phyloP scores from a whole-genome alignment of 2,113 vertebrate species.

The Tragelaphus strepsiceros region DNA sequence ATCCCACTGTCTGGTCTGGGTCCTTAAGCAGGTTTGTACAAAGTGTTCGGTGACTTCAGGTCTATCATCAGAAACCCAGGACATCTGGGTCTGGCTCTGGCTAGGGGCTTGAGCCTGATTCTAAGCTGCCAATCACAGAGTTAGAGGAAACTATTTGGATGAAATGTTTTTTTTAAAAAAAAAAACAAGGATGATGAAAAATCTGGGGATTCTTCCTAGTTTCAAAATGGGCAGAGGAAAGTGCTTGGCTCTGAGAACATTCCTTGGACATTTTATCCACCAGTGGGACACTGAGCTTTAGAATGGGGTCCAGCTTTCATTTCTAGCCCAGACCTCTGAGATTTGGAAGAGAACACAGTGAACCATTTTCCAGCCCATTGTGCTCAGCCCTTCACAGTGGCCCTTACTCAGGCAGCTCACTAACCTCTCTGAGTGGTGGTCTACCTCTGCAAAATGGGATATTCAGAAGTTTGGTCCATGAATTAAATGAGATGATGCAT shows the following conservation, averaged over 20 bases:
- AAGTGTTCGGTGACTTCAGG: not conserved
- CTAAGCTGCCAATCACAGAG: not conserved
- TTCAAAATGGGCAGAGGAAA: not conserved
- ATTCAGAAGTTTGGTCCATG: fast-evolving
- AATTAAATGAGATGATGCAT: not conserved
- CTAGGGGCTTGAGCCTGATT: not conserved
- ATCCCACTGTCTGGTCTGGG: not conserved
- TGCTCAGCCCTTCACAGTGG: not conserved
- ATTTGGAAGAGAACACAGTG: not conserved
- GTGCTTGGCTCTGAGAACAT: not conserved
- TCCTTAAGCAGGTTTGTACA: not conserved
- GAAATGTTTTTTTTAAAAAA: not conserved
- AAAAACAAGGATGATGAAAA: not conserved
- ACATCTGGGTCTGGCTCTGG: not conserved
- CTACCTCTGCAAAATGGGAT: not conserved
- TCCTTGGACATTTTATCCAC: not conserved
- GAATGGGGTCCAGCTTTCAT: not conserved
- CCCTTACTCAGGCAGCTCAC: not conserved
- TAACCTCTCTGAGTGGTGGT: not conserved
- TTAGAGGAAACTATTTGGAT: not conserved
- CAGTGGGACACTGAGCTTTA: not conserved
- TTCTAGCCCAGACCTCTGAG: not conserved
- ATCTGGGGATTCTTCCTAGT: not conserved
- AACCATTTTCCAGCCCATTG: not conserved
- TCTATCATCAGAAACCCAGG: not conserved